Evolutionary conservation across 2,113 vertebrate genomes (phyloP), one percentile per base, ranked within the genome.

Genomic region (Indicator maculatus): DNA sequence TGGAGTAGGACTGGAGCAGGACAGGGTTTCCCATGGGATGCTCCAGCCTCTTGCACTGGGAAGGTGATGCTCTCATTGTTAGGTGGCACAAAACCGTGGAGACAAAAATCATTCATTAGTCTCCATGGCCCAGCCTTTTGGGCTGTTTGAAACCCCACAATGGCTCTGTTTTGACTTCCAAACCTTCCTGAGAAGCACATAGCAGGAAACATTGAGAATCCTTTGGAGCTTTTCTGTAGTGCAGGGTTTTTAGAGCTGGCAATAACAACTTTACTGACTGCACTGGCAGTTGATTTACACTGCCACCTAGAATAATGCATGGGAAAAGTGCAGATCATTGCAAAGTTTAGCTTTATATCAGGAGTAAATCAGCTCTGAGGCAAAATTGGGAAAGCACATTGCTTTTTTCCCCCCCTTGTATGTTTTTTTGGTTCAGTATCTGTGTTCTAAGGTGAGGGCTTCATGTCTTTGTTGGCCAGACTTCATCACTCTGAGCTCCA

Each of bases 291-390:
- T 93, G 95, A 89, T 95, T 91, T 83, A 94, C 82, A 86, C 84
- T 91, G 91, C 89, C 84, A 93, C 83, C 84, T 92, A 91, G 94
- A 94, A 92, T 76, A 89, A 96, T 30, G 74, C 84, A 56, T 59
- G 74, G 26, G 9, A 64, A 81, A 81, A 18, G 80, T 78, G 31
- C 72, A 2, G 4, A 52, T 47, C 45, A 33, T 36, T 24, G 87
- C 0, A 5, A 73, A 80, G 78, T 91, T 95, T 60, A 59, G 78
- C 31, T 94, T 90, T 73, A 56, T 73, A 24, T 39, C 39, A 19
- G 84, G 74, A 56, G 73, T 87, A 94, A 94, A 93, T 86, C 81
- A 87, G 8, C 53, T 74, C 73, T 14, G n/a, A 78, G 66, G 73
- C 77, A 86, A 53, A 56, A 15, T 52, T 39, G 38, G 23, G 56